These are phyloP conservation scores for Myiothlypis coronata DNA, from an alignment of 2,797 vertebrate species.

Conservation along the genomic window DNA sequence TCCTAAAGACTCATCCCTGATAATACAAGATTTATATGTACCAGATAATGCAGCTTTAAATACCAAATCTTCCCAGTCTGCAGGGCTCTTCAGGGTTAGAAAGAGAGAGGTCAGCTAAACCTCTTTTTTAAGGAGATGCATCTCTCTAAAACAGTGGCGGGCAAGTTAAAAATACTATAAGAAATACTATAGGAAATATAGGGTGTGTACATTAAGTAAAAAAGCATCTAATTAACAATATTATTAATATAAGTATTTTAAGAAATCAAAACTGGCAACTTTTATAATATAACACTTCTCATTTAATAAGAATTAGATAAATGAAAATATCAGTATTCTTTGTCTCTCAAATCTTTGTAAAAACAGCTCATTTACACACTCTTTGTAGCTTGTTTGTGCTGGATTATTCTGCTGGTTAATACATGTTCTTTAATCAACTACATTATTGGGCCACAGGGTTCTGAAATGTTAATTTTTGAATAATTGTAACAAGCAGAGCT, in stretches of 20 bases:
- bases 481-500: not conserved
- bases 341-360: not conserved
- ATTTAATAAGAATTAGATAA: not conserved
- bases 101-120: not conserved
- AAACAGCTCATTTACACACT: not conserved
- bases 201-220: not conserved
- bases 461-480: not conserved
- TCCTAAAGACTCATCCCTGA: not conserved
- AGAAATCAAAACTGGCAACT: not conserved
- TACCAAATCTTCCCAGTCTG: not conserved
- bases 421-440: not conserved
- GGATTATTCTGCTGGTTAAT: not conserved
- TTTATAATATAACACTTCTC: not conserved
- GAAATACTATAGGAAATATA: not conserved
- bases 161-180: not conserved
- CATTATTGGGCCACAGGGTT: not conserved
- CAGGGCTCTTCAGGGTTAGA: not conserved
- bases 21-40: conserved; percentile 9
- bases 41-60: not conserved
- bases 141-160: not conserved
- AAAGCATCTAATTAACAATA: not conserved
- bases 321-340: not conserved
- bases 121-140: not conserved
- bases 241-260: not conserved
- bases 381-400: not conserved